Evolutionary conservation across 2,888 invertebrate genomes (phyloP).

Genomic region (Phyllotreta cruciferae): DNA sequence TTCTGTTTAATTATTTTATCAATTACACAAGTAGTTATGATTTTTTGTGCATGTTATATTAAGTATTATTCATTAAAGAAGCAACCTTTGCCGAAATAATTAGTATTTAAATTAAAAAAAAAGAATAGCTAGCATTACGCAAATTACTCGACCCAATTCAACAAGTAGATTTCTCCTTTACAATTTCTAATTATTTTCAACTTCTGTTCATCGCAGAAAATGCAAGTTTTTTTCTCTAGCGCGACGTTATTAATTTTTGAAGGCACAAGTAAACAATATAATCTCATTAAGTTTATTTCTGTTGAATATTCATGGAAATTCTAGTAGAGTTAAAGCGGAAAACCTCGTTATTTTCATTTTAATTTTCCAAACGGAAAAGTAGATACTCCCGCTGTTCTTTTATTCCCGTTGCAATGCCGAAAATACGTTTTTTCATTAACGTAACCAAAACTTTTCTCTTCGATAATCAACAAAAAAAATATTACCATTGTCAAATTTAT

Average conservation of each 20-base stretch:
- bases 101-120: too few relatives aligned
- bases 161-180: constrained; percentile 15
- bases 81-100: too few relatives aligned
- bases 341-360: constrained; percentile 34
- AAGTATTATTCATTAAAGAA: too few relatives aligned
- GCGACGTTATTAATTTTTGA: constrained; percentile 19
- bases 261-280: constrained; percentile 23
- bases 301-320: constrained; percentile 32
- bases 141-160: background rate
- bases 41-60: too few relatives aligned
- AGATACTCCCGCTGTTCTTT: constrained; percentile 29
- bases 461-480: too few relatives aligned
- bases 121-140: background rate
- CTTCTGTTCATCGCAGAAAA: background rate
- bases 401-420: constrained; percentile 19
- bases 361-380: constrained; percentile 28
- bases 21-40: too few relatives aligned
- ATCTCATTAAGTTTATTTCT: constrained; percentile 29
- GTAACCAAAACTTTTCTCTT: background rate
- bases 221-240: background rate
- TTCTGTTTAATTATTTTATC: too few relatives aligned
- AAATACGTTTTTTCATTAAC: constrained; percentile 13
- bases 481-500: too few relatives aligned
- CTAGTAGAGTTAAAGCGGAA: constrained; percentile 22
- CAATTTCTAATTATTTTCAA: constrained; percentile 9